Evolutionary conservation across 2,797 vertebrate species (phyloP), one percentile per base, ranked within the genome.

Genomic region (Acanthopagrus latus): DNA sequence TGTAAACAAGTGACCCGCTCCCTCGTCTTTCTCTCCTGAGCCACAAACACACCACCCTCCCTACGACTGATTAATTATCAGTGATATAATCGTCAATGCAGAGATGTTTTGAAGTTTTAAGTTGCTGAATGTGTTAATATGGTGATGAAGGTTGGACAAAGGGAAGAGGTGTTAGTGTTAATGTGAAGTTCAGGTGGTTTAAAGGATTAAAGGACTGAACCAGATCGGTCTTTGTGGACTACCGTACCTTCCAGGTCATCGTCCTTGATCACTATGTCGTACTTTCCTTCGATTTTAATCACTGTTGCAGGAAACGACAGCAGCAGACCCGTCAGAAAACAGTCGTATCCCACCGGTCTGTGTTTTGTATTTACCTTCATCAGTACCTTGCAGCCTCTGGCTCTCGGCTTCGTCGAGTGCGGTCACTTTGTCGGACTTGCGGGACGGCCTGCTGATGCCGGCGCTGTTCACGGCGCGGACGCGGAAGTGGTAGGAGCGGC

Each of bases 171-270:
- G 70, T 91, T 90, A 90, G 77, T 47, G 57, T 54, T 21, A 46
- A 43, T 56, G 63, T 64, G 51, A 71, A 64, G 58, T 41, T 4
- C 54, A 52, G 59, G 25, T 17, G 23, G 69, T 56, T 78, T 68
- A 74, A 67, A 43, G 66, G 43, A 55, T 58, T 63, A 71, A 65
- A 71, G 64, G 44, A 65, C 48, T 68, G 75, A 68, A 68, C 65
- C 73, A 23, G 75, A 63, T 55, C 41, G 38, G 64, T 60, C 12
- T 41, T 20, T 7, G 23, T 23, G 20, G 10, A 51, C 82, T 20
- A 84, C 87, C 72, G 51, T 95, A 99, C 97, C 97, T 97, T 98
- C 97, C 81, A 97, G 94, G 3, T 99, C 97, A 69, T 97, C 96
- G 56, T 96, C 94, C 65, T 83, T 95, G 92, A 97, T 92, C 55